Evolutionary conservation across 1,140 invertebrate species (phyloP).

Genomic region (Ceratosolen fusciceps): DNA sequence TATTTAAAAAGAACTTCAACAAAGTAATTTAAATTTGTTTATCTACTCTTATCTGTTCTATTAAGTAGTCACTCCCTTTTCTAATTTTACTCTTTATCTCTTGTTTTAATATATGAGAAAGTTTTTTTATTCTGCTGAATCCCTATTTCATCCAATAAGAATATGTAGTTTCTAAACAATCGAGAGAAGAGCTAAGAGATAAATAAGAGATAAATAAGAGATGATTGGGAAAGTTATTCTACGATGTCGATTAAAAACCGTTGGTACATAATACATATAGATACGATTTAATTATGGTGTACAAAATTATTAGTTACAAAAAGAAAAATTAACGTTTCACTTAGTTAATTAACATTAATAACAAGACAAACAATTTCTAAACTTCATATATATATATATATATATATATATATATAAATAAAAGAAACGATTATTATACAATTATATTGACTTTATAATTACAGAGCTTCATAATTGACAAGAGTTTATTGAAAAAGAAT

Average conservation of each 20-base stretch:
- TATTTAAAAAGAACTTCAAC: conserved; percentile 15
- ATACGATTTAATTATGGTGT: not conserved
- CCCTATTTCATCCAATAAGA: conserved; percentile 62
- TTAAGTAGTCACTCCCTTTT: not conserved
- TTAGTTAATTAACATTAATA: conserved; percentile 30
- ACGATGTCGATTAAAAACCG: not conserved
- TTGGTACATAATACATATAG: not conserved
- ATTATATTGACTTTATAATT: not conserved
- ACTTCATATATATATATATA: not conserved
- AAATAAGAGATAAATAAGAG: conserved; percentile 45
- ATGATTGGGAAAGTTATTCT: conserved; percentile 58
- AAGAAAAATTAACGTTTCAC: conserved; percentile 53
- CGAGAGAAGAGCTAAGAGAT: not conserved
- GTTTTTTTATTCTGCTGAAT: conserved; percentile 63
- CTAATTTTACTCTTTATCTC: not conserved
- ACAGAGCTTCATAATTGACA: too few species aligned
- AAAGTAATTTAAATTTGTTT: conserved; percentile 14
- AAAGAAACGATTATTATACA: not conserved
- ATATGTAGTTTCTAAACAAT: conserved; percentile 8
- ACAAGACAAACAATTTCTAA: not conserved
- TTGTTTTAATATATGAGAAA: not conserved
- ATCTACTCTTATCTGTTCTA: not conserved
- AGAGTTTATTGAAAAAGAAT: too few species aligned
- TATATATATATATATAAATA: not conserved
- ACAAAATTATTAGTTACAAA: conserved; percentile 51